A percentile compares a stretch with the other conserved stretches of the same genome.
Conservation (phyloP, 2,888 invertebrate genomes). For the Magallana nippona region DNA sequence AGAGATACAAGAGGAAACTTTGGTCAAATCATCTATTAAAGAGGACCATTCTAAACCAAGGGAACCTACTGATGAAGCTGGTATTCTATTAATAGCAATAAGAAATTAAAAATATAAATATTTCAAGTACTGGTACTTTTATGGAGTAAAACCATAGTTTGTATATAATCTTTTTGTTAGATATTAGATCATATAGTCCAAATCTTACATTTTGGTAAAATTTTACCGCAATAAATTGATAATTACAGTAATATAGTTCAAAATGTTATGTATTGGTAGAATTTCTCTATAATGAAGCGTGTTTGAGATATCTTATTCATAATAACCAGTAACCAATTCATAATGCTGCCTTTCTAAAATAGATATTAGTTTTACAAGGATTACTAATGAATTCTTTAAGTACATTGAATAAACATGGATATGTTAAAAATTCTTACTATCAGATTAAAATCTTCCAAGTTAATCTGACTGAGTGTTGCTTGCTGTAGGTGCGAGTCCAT, state of each 20-base stretch:
- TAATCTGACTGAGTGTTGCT: not conserved
- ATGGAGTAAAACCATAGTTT: not conserved
- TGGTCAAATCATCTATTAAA: slow-evolving; percentile 12
- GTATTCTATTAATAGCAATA: no score
- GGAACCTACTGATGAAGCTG: not conserved
- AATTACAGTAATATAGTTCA: no score
- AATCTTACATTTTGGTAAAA: no score
- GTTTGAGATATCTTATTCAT: not conserved
- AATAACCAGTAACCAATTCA: not conserved
- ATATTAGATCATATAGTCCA: not conserved
- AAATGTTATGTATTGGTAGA: no score
- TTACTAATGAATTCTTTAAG: no score
- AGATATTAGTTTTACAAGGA: no score
- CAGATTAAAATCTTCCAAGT: not conserved
- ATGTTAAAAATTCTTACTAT: no score
- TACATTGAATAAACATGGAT: no score
- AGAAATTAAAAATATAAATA: no score
- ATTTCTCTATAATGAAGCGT: no score
- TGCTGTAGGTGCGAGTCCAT: slow-evolving; percentile 21
- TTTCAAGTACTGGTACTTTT: no score
- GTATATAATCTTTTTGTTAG: not conserved
- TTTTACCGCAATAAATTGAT: no score
- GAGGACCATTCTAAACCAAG: not conserved
- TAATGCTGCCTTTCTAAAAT: not conserved
- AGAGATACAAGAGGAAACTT: slow-evolving; percentile 15